Evolutionary conservation across 2,888 invertebrate genomes (phyloP), one percentile per base, ranked within the genome.

Genomic region (Pollenia amentaria): DNA sequence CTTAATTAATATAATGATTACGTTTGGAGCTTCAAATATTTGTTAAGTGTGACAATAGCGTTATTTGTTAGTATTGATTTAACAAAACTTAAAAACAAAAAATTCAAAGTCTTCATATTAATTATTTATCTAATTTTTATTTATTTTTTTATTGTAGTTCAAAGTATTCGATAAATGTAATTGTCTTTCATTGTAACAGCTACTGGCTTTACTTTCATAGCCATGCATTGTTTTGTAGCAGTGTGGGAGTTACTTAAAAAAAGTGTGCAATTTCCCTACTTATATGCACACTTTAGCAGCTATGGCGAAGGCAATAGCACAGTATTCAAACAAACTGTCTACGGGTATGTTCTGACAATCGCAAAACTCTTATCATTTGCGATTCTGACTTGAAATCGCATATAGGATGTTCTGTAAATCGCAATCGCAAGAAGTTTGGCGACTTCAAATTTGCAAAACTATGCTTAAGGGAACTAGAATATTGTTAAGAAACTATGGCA

Each of bases 201-300:
- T 62, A 40, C 69, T 51, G 65, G 44, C 21, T 70, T 62, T 46
- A 64, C 12, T 48, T 69, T 57, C 44, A 79, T 12, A 38, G 44
- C 16, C 55, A 42, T 44, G 29, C 38, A 51, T 46, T 70, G 62
- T 62, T 62, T 40, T 4, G 62, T 12, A 21, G 62, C 29, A 18
- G 75, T 60, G 80, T 80, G 81, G 85, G 77, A 77, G 70, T 72
- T 67, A 72, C 51, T 85, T 76, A 70, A 18, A 53, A 44, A 76
- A 85, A 72, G 80, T 85, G 85, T 76, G 64, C 80, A 80, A 62
- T 76, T 29, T 76, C 46, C 55, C 55, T 46, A 79, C 29, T 69
- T 69, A 55, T 57, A 38, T 48, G 12, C 42, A 79, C 29, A 38
- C 9, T 29, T 12, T 21, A 48, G 60, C 48, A 78, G 11, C 46